Percentiles rank a stretch among this genome's conserved stretches.
These are phyloP conservation scores for Discoglossus pictus DNA, from an alignment of 2,797 vertebrate species.

Conservation along the genomic window DNA sequence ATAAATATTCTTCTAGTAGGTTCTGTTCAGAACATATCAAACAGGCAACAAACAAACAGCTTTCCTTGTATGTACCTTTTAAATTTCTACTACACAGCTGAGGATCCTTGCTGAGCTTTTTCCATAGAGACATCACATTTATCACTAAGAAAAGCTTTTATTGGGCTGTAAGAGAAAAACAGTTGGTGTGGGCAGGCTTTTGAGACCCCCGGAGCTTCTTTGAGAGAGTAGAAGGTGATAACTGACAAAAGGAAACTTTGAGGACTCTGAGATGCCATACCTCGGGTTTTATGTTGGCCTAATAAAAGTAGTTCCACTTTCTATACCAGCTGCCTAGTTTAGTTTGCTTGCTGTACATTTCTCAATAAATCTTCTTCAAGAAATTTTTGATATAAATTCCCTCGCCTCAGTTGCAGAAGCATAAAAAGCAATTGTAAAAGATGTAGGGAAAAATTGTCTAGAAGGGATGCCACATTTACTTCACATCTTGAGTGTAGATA, in stretches of 20 bases:
- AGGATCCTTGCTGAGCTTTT: slow-evolving; percentile 46
- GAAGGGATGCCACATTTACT: slow-evolving; percentile 26
- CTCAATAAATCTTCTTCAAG: slow-evolving; percentile 61
- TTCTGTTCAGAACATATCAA: slow-evolving; percentile 29
- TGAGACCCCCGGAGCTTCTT: slow-evolving; percentile 52
- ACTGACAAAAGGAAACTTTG: slow-evolving; percentile 56
- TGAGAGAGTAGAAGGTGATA: slow-evolving; percentile 53
- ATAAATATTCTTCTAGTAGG: slow-evolving; percentile 17
- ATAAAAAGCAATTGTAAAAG: slow-evolving; percentile 53
- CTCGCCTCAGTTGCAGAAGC: slow-evolving; percentile 46
- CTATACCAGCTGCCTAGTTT: slow-evolving; percentile 52
- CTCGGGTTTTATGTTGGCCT: slow-evolving; percentile 58
- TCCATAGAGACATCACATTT: slow-evolving; percentile 46
- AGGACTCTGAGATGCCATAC: slow-evolving; percentile 50
- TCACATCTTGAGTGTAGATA: slow-evolving; percentile 16
- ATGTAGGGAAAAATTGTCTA: slow-evolving; percentile 23
- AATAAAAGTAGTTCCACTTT: slow-evolving; percentile 57
- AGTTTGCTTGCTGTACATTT: slow-evolving; percentile 54
- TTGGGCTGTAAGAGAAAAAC: slow-evolving; percentile 51
- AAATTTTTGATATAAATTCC: slow-evolving; percentile 55
- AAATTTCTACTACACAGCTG: slow-evolving; percentile 47
- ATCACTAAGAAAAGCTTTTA: slow-evolving; percentile 55
- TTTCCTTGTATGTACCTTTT: slow-evolving; percentile 52
- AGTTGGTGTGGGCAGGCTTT: slow-evolving; percentile 25
- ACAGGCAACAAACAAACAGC: slow-evolving; percentile 46